Evolutionary conservation across 2,888 invertebrate genomes (phyloP).

Genomic region (Catocala sponsa): DNA sequence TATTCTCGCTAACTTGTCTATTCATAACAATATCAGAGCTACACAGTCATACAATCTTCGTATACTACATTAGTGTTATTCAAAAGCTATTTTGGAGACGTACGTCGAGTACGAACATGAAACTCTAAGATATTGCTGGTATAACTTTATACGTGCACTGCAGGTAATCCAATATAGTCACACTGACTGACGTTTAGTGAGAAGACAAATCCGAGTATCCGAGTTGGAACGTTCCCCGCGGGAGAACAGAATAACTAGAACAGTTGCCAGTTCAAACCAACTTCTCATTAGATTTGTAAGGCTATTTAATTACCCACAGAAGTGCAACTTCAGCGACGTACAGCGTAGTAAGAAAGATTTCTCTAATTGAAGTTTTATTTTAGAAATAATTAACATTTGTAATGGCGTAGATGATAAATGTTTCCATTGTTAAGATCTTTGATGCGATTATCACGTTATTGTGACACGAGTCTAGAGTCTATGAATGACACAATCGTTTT

Average conservation of each 20-base stretch:
- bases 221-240: conserved; percentile 44
- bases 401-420: too few species aligned
- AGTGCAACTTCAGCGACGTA: conserved; percentile 23
- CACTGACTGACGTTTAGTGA: conserved; percentile 43
- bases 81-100: not conserved
- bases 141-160: conserved; percentile 23
- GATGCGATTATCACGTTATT: too few species aligned
- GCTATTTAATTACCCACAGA: conserved; percentile 43
- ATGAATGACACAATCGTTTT: too few species aligned
- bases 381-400: not conserved
- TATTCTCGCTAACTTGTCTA: too few species aligned
- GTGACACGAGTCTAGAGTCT: too few species aligned
- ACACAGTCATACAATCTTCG: not conserved
- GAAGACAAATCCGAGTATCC: conserved; percentile 49
- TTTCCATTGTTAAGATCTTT: too few species aligned
- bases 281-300: conserved; percentile 62
- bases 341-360: conserved; percentile 5
- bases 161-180: conserved; percentile 41
- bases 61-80: not conserved
- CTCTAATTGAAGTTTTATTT: conserved; percentile 11
- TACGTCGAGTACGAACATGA: not conserved
- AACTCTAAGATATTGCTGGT: conserved; percentile 13
- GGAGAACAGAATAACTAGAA: conserved; percentile 24
- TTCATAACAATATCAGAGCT: too few species aligned
- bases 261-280: conserved; percentile 53